A percentile compares a stretch with the other conserved stretches of the same genome.
These are phyloP conservation scores for Mythimna vitellina DNA, from an alignment of 2,888 invertebrate species.

Conservation along the genomic window DNA sequence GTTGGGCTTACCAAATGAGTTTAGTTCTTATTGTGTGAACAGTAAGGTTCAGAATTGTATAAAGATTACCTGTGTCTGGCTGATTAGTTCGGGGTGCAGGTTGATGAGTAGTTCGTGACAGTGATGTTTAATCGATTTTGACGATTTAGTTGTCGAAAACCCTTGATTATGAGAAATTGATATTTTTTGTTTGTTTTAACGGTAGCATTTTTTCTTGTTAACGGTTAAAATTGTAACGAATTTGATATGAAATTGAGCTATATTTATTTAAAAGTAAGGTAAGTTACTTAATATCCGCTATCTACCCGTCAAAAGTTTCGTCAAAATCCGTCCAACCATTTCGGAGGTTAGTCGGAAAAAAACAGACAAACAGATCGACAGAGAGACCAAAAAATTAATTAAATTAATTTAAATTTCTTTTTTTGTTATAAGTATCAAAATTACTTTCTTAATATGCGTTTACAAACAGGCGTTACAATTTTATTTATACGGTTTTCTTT, in stretches of 20 bases:
- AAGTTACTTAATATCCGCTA: no score
- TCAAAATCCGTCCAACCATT: no score
- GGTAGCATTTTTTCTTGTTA: not conserved
- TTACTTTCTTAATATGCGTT: not conserved
- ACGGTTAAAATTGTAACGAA: not conserved
- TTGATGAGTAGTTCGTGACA: constrained; percentile 65
- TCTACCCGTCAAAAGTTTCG: no score
- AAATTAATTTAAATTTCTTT: no score
- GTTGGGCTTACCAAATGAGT: constrained; percentile 4
- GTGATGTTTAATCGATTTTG: constrained; percentile 63
- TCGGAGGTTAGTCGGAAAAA: no score
- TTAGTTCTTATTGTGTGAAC: not conserved
- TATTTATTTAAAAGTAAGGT: no score
- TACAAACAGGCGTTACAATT: no score
- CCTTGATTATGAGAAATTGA: constrained; percentile 37
- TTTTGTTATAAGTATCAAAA: no score
- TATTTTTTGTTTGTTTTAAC: not conserved
- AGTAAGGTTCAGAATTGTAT: constrained; percentile 34
- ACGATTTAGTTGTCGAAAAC: constrained; percentile 59
- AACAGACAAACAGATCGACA: no score
- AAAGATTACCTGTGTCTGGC: constrained; percentile 18
- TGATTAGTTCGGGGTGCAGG: constrained; percentile 68
- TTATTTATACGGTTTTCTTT: no score
- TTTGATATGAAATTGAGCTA: no score
- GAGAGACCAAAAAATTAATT: no score